A percentile compares a stretch with the other conserved stretches of the same genome.
Conservation (phyloP, 1,140 invertebrate genomes). For the Carposina sasakii region DNA sequence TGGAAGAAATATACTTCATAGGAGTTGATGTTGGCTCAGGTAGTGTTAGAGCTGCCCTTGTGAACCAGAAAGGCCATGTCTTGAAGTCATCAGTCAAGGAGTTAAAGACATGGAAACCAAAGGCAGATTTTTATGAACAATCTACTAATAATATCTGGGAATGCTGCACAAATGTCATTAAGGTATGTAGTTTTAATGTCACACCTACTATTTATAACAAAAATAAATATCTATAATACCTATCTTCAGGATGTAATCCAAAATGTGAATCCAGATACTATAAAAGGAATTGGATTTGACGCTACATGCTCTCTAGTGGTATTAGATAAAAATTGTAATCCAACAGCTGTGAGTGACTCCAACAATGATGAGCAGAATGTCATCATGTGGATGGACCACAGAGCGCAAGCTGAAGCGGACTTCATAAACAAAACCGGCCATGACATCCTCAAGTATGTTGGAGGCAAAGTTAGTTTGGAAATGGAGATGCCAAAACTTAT, state of each 20-base stretch:
- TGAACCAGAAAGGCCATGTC: constrained; percentile 79
- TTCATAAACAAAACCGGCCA: constrained; percentile 87
- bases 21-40: constrained; percentile 96
- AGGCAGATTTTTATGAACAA: constrained; percentile 89
- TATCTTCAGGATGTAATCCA: constrained; percentile 75
- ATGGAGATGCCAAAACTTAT: constrained; percentile 97
- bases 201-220: constrained; percentile 2
- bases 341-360: constrained; percentile 83
- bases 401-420: constrained; percentile 87
- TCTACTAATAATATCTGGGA: constrained; percentile 94
- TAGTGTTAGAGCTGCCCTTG: constrained; percentile 88
- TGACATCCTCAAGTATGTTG: constrained; percentile 87
- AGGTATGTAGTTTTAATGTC: constrained; percentile 78
- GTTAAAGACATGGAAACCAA: constrained; percentile 86
- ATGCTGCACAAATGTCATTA: constrained; percentile 78
- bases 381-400: constrained; percentile 98
- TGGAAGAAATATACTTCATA: constrained; percentile 78
- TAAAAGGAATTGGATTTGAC: constrained; percentile 95
- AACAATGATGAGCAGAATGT: constrained; percentile 86
- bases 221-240: constrained; percentile 1
- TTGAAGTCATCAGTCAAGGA: constrained; percentile 75
- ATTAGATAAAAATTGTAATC: constrained; percentile 79
- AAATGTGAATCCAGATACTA: constrained; percentile 70
- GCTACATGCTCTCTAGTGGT: constrained; percentile 96
- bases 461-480: constrained; percentile 93